Evolutionary conservation across 1,140 invertebrate genomes (phyloP).

Genomic region (Diachasma alloeum): DNA sequence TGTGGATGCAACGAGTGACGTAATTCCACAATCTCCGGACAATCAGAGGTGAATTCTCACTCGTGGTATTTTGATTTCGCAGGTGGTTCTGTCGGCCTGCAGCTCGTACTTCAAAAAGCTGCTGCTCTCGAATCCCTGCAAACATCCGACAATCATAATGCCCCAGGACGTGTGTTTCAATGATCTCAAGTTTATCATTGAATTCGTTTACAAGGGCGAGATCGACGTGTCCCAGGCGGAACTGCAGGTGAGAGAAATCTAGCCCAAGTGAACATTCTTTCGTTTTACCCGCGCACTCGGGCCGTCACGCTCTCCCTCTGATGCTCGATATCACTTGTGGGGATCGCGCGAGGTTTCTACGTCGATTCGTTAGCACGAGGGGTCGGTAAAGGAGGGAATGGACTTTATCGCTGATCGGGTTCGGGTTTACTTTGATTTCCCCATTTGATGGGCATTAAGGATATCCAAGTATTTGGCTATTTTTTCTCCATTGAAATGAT

Average conservation of each 20-base stretch:
- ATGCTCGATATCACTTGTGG: neutral
- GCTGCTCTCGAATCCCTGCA: slow-evolving; percentile 76
- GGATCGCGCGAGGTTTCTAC: neutral
- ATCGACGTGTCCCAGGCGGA: slow-evolving; percentile 82
- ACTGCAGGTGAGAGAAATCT: slow-evolving; percentile 69
- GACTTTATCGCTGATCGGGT: too few species aligned
- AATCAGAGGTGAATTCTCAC: neutral
- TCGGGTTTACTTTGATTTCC: too few species aligned
- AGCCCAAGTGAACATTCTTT: slow-evolving; percentile 1
- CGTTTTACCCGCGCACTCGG: neutral
- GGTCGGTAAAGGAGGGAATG: neutral
- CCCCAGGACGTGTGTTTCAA: slow-evolving; percentile 81
- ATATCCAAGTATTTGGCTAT: too few species aligned
- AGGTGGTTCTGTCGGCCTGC: slow-evolving; percentile 78
- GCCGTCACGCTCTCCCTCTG: slow-evolving; percentile 20
- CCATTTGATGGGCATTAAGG: too few species aligned
- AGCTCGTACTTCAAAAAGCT: slow-evolving; percentile 79
- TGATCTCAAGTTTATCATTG: slow-evolving; percentile 82
- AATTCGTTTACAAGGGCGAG: slow-evolving; percentile 84
- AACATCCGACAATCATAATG: slow-evolving; percentile 80
- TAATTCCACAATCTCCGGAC: neutral
- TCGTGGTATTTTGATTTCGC: slow-evolving; percentile 51
- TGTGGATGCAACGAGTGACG: neutral
- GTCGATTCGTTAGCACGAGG: neutral
- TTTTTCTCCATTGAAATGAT: too few species aligned